phyloP scores from a whole-genome alignment of 2,888 invertebrate genomes.

The Euplexia lucipara region DNA sequence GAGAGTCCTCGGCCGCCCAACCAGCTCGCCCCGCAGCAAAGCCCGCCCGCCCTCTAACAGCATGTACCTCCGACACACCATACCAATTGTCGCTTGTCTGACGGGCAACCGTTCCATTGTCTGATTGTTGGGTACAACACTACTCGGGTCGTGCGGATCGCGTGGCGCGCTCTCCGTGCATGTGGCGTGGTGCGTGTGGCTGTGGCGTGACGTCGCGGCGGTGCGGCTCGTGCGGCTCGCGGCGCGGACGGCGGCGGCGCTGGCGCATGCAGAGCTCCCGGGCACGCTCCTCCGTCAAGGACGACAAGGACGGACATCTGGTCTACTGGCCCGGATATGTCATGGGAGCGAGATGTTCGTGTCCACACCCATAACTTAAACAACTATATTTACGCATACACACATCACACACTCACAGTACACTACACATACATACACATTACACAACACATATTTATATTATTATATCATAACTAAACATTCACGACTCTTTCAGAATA shows the following conservation, averaged over 20 bases:
- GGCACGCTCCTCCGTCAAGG: slow-evolving; percentile 97
- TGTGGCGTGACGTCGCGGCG: slow-evolving; percentile 69
- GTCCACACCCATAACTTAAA: slow-evolving; percentile 92
- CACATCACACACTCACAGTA: slow-evolving; percentile 39
- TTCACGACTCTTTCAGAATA: slow-evolving; percentile 46
- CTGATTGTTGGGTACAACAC: slow-evolving; percentile 92
- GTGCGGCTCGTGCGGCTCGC: slow-evolving; percentile 59
- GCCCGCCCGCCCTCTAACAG: slow-evolving; percentile 89
- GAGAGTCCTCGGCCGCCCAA: slow-evolving; percentile 69
- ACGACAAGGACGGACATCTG: slow-evolving; percentile 99
- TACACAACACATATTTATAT: slow-evolving; percentile 55
- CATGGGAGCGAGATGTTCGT: slow-evolving; percentile 99
- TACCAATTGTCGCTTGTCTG: slow-evolving; percentile 91
- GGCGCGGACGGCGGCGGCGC: slow-evolving; percentile 67
- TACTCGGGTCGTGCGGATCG: slow-evolving; percentile 91
- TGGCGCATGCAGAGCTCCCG: slow-evolving; percentile 94
- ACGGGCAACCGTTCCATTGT: slow-evolving; percentile 92
- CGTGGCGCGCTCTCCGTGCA: slow-evolving; percentile 88
- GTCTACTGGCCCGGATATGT: slow-evolving; percentile 99
- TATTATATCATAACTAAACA: slow-evolving; percentile 45
- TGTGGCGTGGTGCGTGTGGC: slow-evolving; percentile 75
- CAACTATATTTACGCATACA: slow-evolving; percentile 68
- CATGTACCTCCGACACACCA: slow-evolving; percentile 89
- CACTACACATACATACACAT: slow-evolving; percentile 48
- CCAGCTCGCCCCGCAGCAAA: slow-evolving; percentile 76